phyloP scores from a whole-genome alignment of 2,888 invertebrate genomes.

The Protonemura montana region DNA sequence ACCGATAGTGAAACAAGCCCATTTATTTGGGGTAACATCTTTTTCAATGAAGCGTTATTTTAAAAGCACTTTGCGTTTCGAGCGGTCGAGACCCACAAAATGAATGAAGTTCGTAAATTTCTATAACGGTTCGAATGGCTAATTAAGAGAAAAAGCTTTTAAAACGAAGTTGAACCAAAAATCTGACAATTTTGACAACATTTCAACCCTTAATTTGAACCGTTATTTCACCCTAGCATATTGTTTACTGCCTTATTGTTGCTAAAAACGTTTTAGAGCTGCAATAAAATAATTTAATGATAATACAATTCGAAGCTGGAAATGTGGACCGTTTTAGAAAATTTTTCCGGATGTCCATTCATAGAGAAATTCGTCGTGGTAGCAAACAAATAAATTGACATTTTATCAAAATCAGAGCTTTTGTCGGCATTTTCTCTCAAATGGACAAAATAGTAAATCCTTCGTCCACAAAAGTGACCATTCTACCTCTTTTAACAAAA shows the following conservation, averaged over 20 bases:
- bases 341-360: neutral
- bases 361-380: neutral
- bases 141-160: neutral
- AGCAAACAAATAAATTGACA: neutral
- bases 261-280: neutral
- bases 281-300: neutral
- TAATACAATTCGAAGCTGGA: neutral
- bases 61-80: neutral
- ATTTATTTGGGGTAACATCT: neutral
- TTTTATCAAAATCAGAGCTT: neutral
- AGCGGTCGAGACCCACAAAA: neutral
- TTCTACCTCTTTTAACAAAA: neutral
- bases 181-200: slow-evolving; percentile 5
- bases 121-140: neutral
- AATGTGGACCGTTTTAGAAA: neutral
- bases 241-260: neutral
- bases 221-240: neutral
- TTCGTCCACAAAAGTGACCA: neutral
- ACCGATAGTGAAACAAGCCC: neutral
- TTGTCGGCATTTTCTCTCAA: neutral
- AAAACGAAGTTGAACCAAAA: neutral
- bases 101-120: neutral
- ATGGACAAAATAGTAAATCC: neutral
- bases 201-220: neutral
- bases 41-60: neutral